Evolutionary conservation across 2,113 vertebrate species (phyloP), one percentile per base, ranked within the genome.

Genomic region (Notarius quadriscutis): DNA sequence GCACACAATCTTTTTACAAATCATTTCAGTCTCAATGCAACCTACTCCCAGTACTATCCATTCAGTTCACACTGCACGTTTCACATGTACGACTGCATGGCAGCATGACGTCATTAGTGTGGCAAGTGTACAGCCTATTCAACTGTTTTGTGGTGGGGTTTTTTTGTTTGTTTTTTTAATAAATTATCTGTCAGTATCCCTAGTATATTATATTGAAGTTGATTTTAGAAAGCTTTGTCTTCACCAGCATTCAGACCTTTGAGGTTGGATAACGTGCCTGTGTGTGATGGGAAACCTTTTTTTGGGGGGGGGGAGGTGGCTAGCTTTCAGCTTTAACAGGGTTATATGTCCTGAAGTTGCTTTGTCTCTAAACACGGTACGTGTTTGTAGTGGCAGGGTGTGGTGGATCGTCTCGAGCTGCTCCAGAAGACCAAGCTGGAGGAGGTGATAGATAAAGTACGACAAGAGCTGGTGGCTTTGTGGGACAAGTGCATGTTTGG

Each of bases 401-500:
- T 86, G 34, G 90, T 91, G 51, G 88, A 91, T 51, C 84, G 87
- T 75, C 85, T 92, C 51, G 87, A 89, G 57, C 77, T 88, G 20
- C 77, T 91, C 25, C 92, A 92, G 86, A 91, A 80, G 60, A 74
- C 84, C 11, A 85, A 77, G 69, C 75, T 92, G 25, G 90, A 91
- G 87, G 90, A 89, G 18, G 92, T 92, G 25, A 84, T 91, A 3
- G 81, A 87, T 17, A 92, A 92, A 87, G 87, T 91, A 30, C 83
- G 92, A n/a, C 85, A 91, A 51, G 92, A 91, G 79, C 90, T 92
- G 27, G 74, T 90, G 53, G 48, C 72, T n/a, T 53, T 88, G 20
- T 92, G 92, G 92, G 90, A 92, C 72, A 91, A 91, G 78, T 92
- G 92, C 87, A 81, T 91, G 87, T 79, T 89, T 60, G 92, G 89